Percentiles rank a stretch among this genome's conserved stretches.
phyloP scores from a whole-genome alignment of 2,113 vertebrate species.

The Brienomyrus longianalis region DNA sequence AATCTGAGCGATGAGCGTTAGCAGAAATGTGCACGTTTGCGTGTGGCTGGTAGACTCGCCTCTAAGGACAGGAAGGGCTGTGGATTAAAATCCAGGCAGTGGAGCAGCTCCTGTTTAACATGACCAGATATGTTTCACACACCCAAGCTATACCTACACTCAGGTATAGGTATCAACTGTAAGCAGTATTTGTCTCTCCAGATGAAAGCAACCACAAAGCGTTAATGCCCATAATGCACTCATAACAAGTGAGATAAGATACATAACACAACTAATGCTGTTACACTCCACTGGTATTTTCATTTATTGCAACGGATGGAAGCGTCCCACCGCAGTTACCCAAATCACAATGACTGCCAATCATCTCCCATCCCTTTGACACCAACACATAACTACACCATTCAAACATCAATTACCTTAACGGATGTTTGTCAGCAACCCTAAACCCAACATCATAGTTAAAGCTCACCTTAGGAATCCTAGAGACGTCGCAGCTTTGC shows the following conservation, averaged over 20 bases:
- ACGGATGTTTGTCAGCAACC: background rate
- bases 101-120: background rate
- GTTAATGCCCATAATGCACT: background rate
- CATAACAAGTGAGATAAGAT: background rate
- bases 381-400: background rate
- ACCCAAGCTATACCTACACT: background rate
- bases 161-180: background rate
- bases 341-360: background rate
- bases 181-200: background rate
- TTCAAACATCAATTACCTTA: slow-evolving; percentile 12
- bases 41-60: background rate
- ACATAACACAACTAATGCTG: background rate
- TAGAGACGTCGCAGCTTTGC: background rate
- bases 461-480: background rate
- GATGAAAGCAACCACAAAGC: background rate
- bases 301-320: background rate
- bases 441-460: background rate
- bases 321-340: background rate
- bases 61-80: background rate
- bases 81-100: background rate
- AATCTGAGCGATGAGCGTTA: background rate
- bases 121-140: background rate
- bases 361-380: background rate
- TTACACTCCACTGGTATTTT: background rate
- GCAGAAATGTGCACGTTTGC: background rate